phyloP scores from a whole-genome alignment of 2,888 invertebrate genomes.

The Cepaea hortensis region DNA sequence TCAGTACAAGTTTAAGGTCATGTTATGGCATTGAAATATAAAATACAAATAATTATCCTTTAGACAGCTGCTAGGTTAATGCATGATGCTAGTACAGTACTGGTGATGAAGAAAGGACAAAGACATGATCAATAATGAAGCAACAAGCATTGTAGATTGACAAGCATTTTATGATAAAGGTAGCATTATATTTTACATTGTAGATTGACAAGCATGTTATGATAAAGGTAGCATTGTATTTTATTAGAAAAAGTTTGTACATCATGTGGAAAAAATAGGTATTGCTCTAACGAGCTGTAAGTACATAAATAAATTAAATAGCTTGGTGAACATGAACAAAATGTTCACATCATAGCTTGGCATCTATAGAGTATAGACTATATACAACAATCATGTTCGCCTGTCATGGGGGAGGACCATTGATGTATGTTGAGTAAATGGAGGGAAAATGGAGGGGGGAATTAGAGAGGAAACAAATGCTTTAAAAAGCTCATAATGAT shows the following conservation, averaged over 20 bases:
- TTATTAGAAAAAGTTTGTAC: conserved; percentile 36
- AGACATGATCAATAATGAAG: background rate
- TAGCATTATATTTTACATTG: conserved; percentile 9
- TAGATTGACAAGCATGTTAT: conserved; percentile 1
- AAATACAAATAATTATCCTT: background rate
- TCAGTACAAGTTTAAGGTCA: background rate
- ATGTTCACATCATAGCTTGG: background rate
- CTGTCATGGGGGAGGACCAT: background rate
- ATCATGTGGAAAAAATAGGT: conserved; percentile 36
- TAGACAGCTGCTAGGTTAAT: conserved; percentile 23
- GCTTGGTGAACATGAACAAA: background rate
- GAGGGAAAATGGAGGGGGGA: background rate
- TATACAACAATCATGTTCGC: conserved; percentile 1
- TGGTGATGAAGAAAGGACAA: background rate
- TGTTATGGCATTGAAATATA: background rate
- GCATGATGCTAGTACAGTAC: background rate
- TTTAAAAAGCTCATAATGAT: too few species aligned
- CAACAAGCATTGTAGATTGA: conserved; percentile 13
- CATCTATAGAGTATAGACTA: conserved; percentile 31
- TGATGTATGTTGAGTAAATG: background rate
- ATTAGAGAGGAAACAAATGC: background rate
- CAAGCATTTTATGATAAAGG: background rate
- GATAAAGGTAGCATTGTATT: conserved; percentile 24
- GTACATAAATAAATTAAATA: conserved; percentile 42
- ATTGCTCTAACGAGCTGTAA: conserved; percentile 30